Conservation (phyloP, 2,113 vertebrate genomes). For the Myotis davidii region DNA sequence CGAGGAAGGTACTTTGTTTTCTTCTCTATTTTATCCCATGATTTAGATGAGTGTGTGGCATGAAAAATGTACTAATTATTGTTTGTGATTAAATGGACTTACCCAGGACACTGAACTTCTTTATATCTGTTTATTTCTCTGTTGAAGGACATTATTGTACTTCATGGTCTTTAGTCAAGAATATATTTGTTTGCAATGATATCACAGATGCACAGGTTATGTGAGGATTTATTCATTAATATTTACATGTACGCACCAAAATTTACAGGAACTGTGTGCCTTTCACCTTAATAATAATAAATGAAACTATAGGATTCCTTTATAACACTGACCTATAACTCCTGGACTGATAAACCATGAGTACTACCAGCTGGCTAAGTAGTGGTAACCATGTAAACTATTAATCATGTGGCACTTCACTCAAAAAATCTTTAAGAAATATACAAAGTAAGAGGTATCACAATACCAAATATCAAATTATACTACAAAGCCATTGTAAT, state of each 20-base stretch:
- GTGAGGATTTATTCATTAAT: not conserved
- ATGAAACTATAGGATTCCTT: not conserved
- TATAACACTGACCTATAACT: not conserved
- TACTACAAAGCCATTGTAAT: no score
- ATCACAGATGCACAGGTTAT: not conserved
- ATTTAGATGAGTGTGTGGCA: not conserved
- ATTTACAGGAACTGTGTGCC: not conserved
- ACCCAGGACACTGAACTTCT: not conserved
- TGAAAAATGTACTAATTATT: not conserved
- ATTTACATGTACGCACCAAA: not conserved
- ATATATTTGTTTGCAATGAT: not conserved
- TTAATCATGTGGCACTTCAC: not conserved
- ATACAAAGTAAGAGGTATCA: no score
- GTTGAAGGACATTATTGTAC: not conserved
- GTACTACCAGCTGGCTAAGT: not conserved
- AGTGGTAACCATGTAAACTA: not conserved
- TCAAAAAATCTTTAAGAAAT: not conserved
- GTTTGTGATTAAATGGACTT: not conserved
- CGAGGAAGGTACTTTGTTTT: not conserved
- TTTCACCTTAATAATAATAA: not conserved
- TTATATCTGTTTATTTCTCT: not conserved
- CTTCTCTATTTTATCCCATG: not conserved
- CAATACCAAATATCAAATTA: no score
- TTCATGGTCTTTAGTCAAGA: not conserved
- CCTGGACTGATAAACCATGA: not conserved